Base-by-base conservation (phyloP, 2,888 invertebrate genomes). In the Tipula confusa region DNA sequence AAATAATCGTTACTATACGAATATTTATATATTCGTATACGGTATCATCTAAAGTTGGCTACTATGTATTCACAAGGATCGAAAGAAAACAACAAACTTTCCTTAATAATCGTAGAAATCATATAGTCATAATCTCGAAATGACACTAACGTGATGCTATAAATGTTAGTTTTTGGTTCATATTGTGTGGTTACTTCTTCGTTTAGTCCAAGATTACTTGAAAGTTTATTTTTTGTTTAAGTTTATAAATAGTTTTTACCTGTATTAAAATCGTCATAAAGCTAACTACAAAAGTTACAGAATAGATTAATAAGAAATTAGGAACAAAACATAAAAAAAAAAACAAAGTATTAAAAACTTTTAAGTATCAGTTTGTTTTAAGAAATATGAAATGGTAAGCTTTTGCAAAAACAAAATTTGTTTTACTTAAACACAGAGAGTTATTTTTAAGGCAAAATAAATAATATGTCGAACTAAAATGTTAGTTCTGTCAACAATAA, bases 231-330 rank as follows among this genome's bases (percentile, higher is more conserved):
- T 64, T 24, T 64, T 64, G 9, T 43, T 4, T 43, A 43, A 4
- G 43, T 43, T 15, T 64, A 24, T 64, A n/a, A n/a, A 64, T 24
- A 64, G 64, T 64, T 64, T 64, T 24, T 64, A 64, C 64, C 64
- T 64, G 64, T 24, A 64, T 64, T 64, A 64, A 64, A 24, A 64
- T 64, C 24, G 64, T 64, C 64, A 24, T 64, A 64, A 64, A 64
- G 24, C 64, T 64, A 64, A 64, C 64, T 64, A 64, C 64, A 64
- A 64, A 64, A 64, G 64, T 64, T 64, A 24, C 0, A 2, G 64
- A 64, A 64, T 64, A 64, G 64, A 64, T 64, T 64, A 64, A 64
- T 64, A 64, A 24, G 64, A 64, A 64, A 64, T 64, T 64, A 64
- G 64, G 64, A 64, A 24, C 64, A 24, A 64, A 64, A 64, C 24